phyloP scores from a whole-genome alignment of 2,888 invertebrate species.

The Drosophila prolongata region DNA sequence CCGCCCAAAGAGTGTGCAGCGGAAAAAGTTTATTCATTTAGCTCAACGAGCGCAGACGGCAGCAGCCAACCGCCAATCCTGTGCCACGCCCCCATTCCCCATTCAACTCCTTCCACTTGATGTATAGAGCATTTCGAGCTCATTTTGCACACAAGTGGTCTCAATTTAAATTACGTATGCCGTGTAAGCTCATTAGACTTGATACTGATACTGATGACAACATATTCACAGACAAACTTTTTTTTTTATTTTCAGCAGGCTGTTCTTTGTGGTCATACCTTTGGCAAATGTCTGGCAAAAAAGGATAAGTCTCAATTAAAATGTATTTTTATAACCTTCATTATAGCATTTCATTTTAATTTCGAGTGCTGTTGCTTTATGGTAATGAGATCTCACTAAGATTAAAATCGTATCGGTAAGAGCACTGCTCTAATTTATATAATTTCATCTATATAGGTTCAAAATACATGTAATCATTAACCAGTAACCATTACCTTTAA shows the following conservation, averaged over 20 bases:
- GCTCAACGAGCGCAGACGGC: slow-evolving; percentile 72
- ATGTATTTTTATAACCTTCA: background rate
- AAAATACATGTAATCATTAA: too few relatives aligned
- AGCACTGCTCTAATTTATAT: too few relatives aligned
- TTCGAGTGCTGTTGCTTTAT: background rate
- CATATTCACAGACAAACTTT: background rate
- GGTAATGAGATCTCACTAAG: too few relatives aligned
- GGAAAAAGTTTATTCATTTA: slow-evolving; percentile 79
- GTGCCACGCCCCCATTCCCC: slow-evolving; percentile 6
- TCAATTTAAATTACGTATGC: slow-evolving; percentile 72
- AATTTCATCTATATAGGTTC: too few relatives aligned
- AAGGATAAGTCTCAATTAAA: slow-evolving; percentile 4
- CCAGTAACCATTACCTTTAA: too few relatives aligned
- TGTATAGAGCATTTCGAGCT: slow-evolving; percentile 55
- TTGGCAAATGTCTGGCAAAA: slow-evolving; percentile 1
- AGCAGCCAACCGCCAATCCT: slow-evolving; percentile 42
- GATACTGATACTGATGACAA: slow-evolving; percentile 7
- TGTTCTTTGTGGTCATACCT: background rate
- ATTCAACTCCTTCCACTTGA: slow-evolving; percentile 5
- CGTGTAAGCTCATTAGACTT: slow-evolving; percentile 65
- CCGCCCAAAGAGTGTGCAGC: slow-evolving; percentile 76
- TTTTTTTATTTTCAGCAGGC: background rate
- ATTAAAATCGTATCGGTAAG: too few relatives aligned
- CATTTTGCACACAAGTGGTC: slow-evolving; percentile 60
- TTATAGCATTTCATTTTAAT: background rate